Evolutionary conservation across 2,113 vertebrate genomes (phyloP).

Genomic region (Megaceryle maxima): DNA sequence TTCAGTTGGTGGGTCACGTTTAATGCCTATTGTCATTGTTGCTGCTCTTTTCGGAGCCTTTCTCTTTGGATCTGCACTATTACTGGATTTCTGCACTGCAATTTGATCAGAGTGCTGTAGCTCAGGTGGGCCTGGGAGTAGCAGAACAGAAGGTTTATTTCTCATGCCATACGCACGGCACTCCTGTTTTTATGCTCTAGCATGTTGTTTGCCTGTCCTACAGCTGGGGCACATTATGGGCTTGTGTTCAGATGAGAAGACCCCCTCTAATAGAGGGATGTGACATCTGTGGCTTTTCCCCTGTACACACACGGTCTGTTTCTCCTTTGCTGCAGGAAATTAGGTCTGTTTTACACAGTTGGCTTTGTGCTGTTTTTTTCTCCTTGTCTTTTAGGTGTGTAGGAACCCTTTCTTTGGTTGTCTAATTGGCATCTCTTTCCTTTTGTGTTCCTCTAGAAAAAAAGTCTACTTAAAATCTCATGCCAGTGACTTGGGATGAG

Average conservation of each 20-base stretch:
- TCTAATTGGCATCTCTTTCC: not conserved
- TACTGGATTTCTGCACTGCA: not conserved
- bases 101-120: not conserved
- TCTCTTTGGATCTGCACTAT: not conserved
- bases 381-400: not conserved
- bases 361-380: not conserved
- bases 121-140: not conserved
- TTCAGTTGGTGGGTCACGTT: not conserved
- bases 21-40: not conserved
- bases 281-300: not conserved
- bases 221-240: not conserved
- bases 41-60: not conserved
- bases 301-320: accelerated
- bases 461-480: not conserved
- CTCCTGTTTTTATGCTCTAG: not conserved
- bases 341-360: not conserved
- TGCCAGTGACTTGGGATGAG: not conserved
- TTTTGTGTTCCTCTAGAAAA: not conserved
- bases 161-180: accelerated
- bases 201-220: not conserved
- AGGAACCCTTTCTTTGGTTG: not conserved
- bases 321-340: not conserved
- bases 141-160: not conserved
- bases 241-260: not conserved
- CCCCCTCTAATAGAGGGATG: not conserved